Evolutionary conservation across 1,140 invertebrate species (phyloP), one percentile per base, ranked within the genome.

Genomic region (Argopecten irradians): DNA sequence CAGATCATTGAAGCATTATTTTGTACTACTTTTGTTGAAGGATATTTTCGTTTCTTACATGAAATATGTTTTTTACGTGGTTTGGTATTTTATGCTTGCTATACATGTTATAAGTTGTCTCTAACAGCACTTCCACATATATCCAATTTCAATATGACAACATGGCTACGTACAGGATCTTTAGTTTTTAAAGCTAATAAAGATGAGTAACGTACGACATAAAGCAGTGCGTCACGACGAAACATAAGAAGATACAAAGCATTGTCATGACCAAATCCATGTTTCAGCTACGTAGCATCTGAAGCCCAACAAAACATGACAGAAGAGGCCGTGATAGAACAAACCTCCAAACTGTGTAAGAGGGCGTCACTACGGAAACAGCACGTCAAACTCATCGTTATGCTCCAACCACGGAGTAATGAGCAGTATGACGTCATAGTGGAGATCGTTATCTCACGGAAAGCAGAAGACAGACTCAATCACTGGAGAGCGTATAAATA

Each of bases 391-490:
- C 88, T 90, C 43, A 88, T 90, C n/a, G 85, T 83, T 11, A 41
- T 90, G 28, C 28, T 90, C 0, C 88, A 88, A 87, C 85, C 89
- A 82, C 13, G 82, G 3, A 28, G 33, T 22, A 83, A 28, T 33
- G 46, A 86, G 13, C 43, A 87, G n/a, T 90, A 82, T n/a, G 22
- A 85, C n/a, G 83, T 86, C 28, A 33, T 88, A 32, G 16, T 90
- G 34, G 89, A 90, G 84, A 88, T 87, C 22, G 85, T 83, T 32
- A 85, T 55, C 34, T 83, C 86, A 33, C 28, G 86, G 32, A 90
- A 87, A 83, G 34, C 84, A n/a, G 84, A 87, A 0, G 89, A 90
- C 22, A 55, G 89, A 35, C 71, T 88, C 34, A 88, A 90, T 46
- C 39, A 85, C 7, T 90, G 89, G 89, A 87, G 85, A 34, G 32